A percentile compares a stretch with the other conserved stretches of the same genome.
These are phyloP conservation scores for Physella acuta DNA, from an alignment of 1,140 invertebrate species.

Conservation along the genomic window DNA sequence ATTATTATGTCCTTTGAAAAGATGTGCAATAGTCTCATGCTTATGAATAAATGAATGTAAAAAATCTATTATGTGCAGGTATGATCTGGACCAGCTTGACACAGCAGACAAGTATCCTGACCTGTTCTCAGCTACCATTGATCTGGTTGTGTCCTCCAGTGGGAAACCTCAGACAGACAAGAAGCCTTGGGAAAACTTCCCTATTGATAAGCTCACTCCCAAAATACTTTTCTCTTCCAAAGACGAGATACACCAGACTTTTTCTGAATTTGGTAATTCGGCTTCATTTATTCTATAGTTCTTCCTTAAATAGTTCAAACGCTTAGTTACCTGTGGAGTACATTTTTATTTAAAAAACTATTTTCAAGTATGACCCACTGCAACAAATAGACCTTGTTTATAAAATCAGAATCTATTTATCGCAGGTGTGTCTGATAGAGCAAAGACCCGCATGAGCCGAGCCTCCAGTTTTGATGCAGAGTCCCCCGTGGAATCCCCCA, in stretches of 20 bases:
- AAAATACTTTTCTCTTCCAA: constrained; percentile 75
- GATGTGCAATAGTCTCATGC: not conserved
- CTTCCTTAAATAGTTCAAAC: no score
- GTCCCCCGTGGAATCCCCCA: constrained; percentile 40
- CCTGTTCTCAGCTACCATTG: constrained; percentile 73
- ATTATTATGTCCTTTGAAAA: not conserved
- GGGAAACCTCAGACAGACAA: constrained; percentile 64
- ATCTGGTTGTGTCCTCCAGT: constrained; percentile 73
- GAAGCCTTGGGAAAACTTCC: constrained; percentile 75
- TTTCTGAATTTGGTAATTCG: constrained; percentile 54
- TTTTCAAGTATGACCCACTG: no score
- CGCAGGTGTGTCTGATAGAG: constrained; percentile 49
- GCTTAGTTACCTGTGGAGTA: no score
- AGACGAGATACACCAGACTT: constrained; percentile 73
- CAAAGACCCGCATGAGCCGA: constrained; percentile 36
- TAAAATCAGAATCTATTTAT: constrained; percentile 5
- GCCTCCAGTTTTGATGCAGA: constrained; percentile 47
- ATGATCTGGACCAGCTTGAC: constrained; percentile 78
- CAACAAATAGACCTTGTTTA: no score
- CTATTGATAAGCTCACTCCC: constrained; percentile 63
- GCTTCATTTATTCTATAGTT: no score
- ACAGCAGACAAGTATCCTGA: constrained; percentile 80
- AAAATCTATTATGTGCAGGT: constrained; percentile 61
- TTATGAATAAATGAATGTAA: no score
- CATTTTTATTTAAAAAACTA: no score